Evolutionary conservation across 2,888 invertebrate species (phyloP), one percentile per base, ranked within the genome.

Genomic region (Mythimna loreyi): DNA sequence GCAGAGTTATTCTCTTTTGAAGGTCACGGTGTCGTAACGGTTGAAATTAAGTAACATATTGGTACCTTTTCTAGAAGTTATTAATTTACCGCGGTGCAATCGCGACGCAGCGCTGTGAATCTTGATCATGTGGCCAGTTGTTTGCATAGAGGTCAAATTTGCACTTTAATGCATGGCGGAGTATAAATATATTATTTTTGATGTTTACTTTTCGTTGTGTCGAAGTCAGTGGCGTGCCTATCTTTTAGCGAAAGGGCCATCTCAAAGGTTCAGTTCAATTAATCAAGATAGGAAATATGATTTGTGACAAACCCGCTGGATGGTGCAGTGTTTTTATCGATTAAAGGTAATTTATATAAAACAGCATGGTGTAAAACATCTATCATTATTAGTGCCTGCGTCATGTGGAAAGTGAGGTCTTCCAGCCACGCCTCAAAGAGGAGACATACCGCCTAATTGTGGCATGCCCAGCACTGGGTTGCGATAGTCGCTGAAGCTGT

Each of bases 161-260:
- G 75, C 67, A 72, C 67, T 50, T 58, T 67, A 52, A 45, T 72
- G 56, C 71, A 74, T 72, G 74, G 30, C 23, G n/a, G 21, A 40
- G 47, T 70, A 70, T 25, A 16, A 45, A 50, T 25, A 2, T 11
- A 8, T 49, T 28, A 25, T 36, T 21, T 49, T 49, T 65, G 43
- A 19, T 71, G 43, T 56, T 49, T 45, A 30, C 5, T 21, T 50
- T 28, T 64, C 43, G n/a, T 71, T 45, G 28, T 45, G 16, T 65
- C 36, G 56, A 72, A 72, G 52, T 74, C 66, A 66, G 50, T 72
- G 74, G 71, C 45, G 66, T 57, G n/a, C 45, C 30, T 65, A 30
- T 52, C n/a, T 33, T 57, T 19, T 25, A 57, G 57, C 11, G 23
- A 47, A n/a, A 50, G n/a, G 23, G 25, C n/a, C 36, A 56, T 3